Evolutionary conservation across 2,888 invertebrate genomes (phyloP).

Genomic region (Dicranocentrus wangi): DNA sequence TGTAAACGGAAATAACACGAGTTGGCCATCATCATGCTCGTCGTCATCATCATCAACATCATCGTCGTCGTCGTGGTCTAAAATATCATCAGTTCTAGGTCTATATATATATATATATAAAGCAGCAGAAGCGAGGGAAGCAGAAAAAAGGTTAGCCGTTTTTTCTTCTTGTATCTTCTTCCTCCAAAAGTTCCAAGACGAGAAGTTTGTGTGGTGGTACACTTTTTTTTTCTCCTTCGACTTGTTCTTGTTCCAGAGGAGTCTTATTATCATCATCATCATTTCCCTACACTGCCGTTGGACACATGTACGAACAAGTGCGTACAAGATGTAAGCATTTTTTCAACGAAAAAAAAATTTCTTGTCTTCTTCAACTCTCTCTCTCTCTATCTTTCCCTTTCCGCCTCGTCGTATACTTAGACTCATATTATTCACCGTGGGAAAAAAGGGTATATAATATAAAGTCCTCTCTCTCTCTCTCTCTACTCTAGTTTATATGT

Average conservation of each 20-base stretch:
- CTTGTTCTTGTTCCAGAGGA: not conserved
- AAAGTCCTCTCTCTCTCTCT: not conserved
- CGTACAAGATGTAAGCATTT: slow-evolving; percentile 64
- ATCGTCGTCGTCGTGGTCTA: slow-evolving; percentile 11
- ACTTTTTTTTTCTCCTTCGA: not conserved
- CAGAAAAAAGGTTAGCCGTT: not conserved
- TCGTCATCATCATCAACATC: slow-evolving; percentile 31
- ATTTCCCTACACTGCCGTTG: slow-evolving; percentile 43
- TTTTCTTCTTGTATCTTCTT: too few relatives aligned
- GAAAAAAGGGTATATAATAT: not conserved
- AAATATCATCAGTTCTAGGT: too few relatives aligned
- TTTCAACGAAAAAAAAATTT: slow-evolving; percentile 49
- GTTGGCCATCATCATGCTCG: slow-evolving; percentile 21
- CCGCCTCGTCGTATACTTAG: not conserved
- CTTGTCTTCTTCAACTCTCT: slow-evolving; percentile 15
- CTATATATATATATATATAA: too few relatives aligned
- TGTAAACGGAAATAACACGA: slow-evolving; percentile 53
- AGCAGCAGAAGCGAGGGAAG: slow-evolving; percentile 1
- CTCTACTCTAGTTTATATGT: not conserved
- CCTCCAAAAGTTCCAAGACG: too few relatives aligned
- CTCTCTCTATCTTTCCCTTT: not conserved
- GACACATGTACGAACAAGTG: slow-evolving; percentile 66
- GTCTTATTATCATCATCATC: slow-evolving; percentile 24
- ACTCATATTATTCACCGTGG: not conserved
- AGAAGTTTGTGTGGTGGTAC: too few relatives aligned